Percentiles rank a stretch among this genome's conserved stretches.
phyloP scores from a whole-genome alignment of 2,797 vertebrate species.

The Danio kyathit region DNA sequence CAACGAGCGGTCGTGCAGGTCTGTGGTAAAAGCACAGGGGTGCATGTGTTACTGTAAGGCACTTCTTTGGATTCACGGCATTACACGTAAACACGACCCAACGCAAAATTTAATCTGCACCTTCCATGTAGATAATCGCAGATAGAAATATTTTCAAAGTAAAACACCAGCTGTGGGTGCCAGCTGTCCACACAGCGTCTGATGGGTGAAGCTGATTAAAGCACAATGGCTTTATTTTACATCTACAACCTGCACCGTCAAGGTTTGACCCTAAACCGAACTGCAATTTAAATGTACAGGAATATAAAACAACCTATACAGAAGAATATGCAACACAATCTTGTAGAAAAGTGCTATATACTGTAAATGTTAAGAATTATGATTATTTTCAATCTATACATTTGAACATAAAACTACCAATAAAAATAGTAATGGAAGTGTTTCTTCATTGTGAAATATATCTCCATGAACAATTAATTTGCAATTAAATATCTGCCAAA shows the following conservation, averaged over 20 bases:
- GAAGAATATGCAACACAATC: background rate
- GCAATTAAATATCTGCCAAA: background rate
- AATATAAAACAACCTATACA: background rate
- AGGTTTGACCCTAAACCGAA: background rate
- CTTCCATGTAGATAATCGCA: slow-evolving; percentile 54
- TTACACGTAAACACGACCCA: slow-evolving; percentile 34
- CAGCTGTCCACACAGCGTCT: slow-evolving; percentile 41
- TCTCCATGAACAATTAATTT: background rate
- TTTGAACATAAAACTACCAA: background rate
- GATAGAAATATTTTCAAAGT: slow-evolving; percentile 51
- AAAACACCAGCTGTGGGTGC: slow-evolving; percentile 50
- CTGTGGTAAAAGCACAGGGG: slow-evolving; percentile 14
- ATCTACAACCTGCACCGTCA: background rate
- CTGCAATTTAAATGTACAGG: background rate
- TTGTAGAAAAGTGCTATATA: too few relatives aligned
- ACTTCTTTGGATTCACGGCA: slow-evolving; percentile 20
- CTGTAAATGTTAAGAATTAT: too few relatives aligned
- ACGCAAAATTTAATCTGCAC: slow-evolving; percentile 48
- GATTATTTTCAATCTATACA: background rate
- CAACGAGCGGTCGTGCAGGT: background rate
- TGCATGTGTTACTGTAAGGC: slow-evolving; percentile 12
- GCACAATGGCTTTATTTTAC: slow-evolving; percentile 45
- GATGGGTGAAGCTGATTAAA: slow-evolving; percentile 52
- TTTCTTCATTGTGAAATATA: background rate
- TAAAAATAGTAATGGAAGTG: background rate